phyloP scores from a whole-genome alignment of 1,140 invertebrate genomes.

The Bombus consobrinus region DNA sequence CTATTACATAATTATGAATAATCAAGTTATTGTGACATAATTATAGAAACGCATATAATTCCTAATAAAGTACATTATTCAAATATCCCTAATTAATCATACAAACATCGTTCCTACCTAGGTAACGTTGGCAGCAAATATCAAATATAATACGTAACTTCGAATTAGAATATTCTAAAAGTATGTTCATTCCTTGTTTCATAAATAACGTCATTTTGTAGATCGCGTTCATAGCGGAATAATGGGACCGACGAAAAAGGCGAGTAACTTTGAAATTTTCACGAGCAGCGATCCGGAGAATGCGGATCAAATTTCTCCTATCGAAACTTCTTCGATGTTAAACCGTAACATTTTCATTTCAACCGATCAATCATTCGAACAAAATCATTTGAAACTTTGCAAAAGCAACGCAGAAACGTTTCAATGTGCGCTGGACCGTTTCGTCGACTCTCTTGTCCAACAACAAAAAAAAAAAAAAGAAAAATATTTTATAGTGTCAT shows the following conservation, averaged over 20 bases:
- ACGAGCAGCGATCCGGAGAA: background rate
- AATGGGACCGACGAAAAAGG: no score
- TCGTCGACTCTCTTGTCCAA: background rate
- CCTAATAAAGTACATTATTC: background rate
- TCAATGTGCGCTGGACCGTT: background rate
- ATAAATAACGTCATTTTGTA: no score
- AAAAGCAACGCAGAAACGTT: background rate
- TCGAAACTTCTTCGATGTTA: background rate
- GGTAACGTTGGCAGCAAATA: background rate
- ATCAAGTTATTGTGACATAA: background rate
- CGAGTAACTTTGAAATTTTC: background rate
- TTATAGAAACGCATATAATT: background rate
- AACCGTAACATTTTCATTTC: background rate
- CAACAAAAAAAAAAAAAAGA: background rate
- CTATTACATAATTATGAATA: background rate
- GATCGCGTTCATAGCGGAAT: background rate
- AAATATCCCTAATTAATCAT: background rate
- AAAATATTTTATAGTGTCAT: background rate
- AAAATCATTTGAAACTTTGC: background rate
- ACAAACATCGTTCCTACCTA: background rate
- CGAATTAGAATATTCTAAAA: background rate
- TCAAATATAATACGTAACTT: background rate
- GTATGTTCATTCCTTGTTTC: background rate
- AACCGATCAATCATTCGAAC: background rate
- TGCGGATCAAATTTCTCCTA: background rate